Evolutionary conservation across 2,797 vertebrate genomes (phyloP).

Genomic region (Centroberyx gerrardi): DNA sequence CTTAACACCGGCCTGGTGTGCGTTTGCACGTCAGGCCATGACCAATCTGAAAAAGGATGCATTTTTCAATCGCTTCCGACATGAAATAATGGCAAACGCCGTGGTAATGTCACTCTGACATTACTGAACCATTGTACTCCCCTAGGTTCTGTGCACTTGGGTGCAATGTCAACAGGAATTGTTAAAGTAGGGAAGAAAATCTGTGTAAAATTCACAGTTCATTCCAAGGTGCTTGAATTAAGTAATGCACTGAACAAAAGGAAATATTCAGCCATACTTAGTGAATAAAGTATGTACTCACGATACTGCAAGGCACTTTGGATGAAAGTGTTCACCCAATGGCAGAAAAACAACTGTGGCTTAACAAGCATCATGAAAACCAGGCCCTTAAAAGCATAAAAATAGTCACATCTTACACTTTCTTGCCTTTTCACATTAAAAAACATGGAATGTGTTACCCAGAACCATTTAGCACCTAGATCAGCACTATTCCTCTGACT

Average conservation of each 20-base stretch:
- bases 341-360: constrained; percentile 16
- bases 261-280: constrained; percentile 41
- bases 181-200: background rate
- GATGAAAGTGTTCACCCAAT: constrained; percentile 52
- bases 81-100: constrained; percentile 1
- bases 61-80: constrained; percentile 37
- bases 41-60: background rate
- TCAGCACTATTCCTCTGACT: too few species aligned
- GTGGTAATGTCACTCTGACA: constrained; percentile 23
- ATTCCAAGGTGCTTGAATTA: constrained; percentile 54
- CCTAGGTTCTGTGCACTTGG: background rate
- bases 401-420: constrained; percentile 27
- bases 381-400: constrained; percentile 36
- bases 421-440: constrained; percentile 41
- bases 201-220: constrained; percentile 31
- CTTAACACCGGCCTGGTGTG: too few species aligned
- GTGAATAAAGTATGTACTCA: constrained; percentile 43
- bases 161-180: constrained; percentile 25
- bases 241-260: constrained; percentile 61
- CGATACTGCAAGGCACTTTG: constrained; percentile 7
- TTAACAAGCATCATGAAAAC: constrained; percentile 29
- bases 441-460: constrained; percentile 29
- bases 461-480: constrained; percentile 64
- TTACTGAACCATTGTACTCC: constrained; percentile 18
- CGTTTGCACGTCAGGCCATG: too few species aligned